Percentiles rank a stretch among this genome's conserved stretches.
Evolutionary conservation across 2,888 invertebrate species (phyloP).

Genomic region (Eilema caniola): DNA sequence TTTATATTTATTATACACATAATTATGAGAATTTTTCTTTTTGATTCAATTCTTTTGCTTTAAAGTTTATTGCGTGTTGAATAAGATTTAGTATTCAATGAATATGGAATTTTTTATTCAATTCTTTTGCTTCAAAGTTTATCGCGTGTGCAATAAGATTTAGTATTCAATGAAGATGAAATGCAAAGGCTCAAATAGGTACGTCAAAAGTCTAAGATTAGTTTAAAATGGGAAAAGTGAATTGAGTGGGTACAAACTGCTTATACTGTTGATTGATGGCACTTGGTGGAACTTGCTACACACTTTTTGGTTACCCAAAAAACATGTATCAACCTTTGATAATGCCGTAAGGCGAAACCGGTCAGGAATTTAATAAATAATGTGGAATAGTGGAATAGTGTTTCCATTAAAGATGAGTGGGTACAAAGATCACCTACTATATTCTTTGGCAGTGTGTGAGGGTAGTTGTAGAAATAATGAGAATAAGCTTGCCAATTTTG

Average conservation of each 20-base stretch:
- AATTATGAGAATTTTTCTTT: not conserved
- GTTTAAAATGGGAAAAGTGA: not conserved
- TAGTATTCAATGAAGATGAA: not conserved
- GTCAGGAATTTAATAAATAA: no score
- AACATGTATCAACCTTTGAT: no score
- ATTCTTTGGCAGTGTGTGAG: not conserved
- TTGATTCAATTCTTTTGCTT: not conserved
- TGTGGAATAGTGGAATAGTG: no score
- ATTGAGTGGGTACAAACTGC: not conserved
- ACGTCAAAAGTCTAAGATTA: no score
- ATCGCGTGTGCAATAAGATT: not conserved
- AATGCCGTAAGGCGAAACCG: no score
- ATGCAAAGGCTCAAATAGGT: not conserved
- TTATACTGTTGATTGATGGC: no score
- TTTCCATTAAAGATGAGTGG: no score
- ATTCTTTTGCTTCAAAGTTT: no score
- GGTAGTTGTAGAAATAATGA: not conserved
- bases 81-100: not conserved
- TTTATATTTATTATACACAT: no score
- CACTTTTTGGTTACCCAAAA: no score
- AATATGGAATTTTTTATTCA: no score
- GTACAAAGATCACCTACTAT: not conserved
- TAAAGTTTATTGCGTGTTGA: not conserved
- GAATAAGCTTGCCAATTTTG: slow-evolving; percentile 1
- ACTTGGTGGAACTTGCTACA: no score